These are phyloP conservation scores for Macrobrachium rosenbergii DNA, from an alignment of 1,140 invertebrate species.

Conservation along the genomic window DNA sequence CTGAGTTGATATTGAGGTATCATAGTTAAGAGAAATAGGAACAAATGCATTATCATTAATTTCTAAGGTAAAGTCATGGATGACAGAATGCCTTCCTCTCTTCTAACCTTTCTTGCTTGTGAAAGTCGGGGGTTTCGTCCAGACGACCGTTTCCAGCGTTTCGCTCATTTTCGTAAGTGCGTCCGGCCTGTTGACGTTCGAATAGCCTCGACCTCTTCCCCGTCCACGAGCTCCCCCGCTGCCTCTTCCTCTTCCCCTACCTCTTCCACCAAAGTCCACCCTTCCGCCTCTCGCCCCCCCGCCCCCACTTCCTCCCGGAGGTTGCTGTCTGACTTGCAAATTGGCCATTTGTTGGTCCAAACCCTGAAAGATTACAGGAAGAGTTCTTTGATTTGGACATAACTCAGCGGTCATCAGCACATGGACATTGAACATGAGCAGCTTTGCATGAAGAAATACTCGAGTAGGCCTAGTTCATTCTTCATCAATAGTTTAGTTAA, in stretches of 20 bases:
- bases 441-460: no score
- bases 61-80: not conserved
- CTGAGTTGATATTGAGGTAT: no score
- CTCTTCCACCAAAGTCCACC: not conserved
- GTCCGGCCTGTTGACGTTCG: no score
- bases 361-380: no score
- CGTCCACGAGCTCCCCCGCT: constrained; percentile 14
- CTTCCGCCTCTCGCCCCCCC: no score
- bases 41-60: no score
- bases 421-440: no score
- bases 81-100: no score
- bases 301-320: not conserved
- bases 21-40: not conserved
- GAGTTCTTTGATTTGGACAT: no score
- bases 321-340: not conserved
- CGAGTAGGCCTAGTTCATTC: no score
- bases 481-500: no score
- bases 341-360: not conserved
- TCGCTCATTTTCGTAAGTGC: not conserved
- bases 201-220: not conserved
- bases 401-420: no score
- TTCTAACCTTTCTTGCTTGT: constrained; percentile 40
- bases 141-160: constrained; percentile 34
- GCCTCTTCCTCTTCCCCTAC: not conserved
- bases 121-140: constrained; percentile 40